Conservation (phyloP, 2,797 vertebrate species). For the Acanthurus leucopareius region DNA sequence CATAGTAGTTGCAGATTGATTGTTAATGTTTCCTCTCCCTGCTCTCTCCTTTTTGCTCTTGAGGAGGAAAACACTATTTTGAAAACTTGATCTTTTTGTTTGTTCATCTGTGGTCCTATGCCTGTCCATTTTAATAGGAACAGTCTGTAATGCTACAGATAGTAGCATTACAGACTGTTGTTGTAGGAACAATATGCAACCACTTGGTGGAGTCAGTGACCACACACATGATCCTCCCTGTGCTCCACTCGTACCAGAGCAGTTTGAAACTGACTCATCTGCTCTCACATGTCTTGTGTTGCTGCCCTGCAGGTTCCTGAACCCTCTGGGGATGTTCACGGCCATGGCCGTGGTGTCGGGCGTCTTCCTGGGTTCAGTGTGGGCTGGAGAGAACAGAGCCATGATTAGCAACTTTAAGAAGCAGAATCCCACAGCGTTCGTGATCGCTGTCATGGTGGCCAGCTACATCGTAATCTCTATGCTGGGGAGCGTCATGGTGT, state of each 20-base stretch:
- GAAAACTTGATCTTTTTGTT: too few relatives aligned
- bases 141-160: background rate
- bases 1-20: too few relatives aligned
- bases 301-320: conserved; percentile 87
- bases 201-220: conserved; percentile 72
- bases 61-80: too few relatives aligned
- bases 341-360: conserved; percentile 89
- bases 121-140: background rate
- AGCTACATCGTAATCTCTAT: conserved; percentile 94
- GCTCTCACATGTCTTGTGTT: conserved; percentile 15
- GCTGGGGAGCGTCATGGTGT: conserved; percentile 94
- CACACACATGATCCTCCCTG: background rate
- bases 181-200: conserved; percentile 43
- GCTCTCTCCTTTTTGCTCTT: too few relatives aligned
- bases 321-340: conserved; percentile 92
- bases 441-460: conserved; percentile 88
- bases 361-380: conserved; percentile 90
- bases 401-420: conserved; percentile 90
- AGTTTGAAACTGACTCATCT: background rate
- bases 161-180: background rate
- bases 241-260: background rate
- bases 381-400: conserved; percentile 90
- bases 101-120: too few relatives aligned
- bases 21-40: too few relatives aligned
- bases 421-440: conserved; percentile 89